These are phyloP conservation scores for Athetis lepigone DNA, from an alignment of 2,888 invertebrate genomes.

Conservation along the genomic window DNA sequence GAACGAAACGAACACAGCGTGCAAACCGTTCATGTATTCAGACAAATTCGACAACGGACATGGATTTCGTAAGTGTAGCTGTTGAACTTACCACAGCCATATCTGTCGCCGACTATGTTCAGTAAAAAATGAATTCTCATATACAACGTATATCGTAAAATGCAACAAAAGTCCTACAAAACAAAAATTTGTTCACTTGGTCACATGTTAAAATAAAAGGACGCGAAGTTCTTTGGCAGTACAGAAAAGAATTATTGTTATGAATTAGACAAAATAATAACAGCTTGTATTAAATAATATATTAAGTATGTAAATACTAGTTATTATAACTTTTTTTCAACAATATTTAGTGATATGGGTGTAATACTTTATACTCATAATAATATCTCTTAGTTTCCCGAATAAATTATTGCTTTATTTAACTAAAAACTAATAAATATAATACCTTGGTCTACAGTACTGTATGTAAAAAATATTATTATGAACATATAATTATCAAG, in stretches of 20 bases:
- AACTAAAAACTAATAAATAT: constrained; percentile 45
- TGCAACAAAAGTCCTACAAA: constrained; percentile 32
- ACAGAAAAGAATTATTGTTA: constrained; percentile 41
- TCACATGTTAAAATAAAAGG: constrained; percentile 40
- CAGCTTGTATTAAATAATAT: constrained; percentile 41
- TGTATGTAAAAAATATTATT: constrained; percentile 48
- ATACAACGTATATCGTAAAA: constrained; percentile 38
- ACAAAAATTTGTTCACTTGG: constrained; percentile 54
- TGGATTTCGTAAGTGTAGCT: constrained; percentile 3
- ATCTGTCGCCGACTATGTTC: constrained; percentile 22
- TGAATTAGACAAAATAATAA: constrained; percentile 54
- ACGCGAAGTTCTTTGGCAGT: constrained; percentile 55
- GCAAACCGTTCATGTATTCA: constrained; percentile 21
- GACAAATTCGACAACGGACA: constrained; percentile 22
- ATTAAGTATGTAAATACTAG: neutral
- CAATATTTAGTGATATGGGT: constrained; percentile 18
- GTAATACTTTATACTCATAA: constrained; percentile 23
- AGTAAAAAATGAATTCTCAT: constrained; percentile 32
- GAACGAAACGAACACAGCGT: constrained; percentile 27
- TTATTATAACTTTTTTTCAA: constrained; percentile 30
- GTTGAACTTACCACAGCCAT: neutral
- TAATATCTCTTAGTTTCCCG: constrained; percentile 35
- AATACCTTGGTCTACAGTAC: constrained; percentile 37
- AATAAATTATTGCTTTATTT: constrained; percentile 55
- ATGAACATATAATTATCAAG: constrained; percentile 52